Evolutionary conservation across 2,797 vertebrate species (phyloP).

Genomic region (Acanthopagrus latus): DNA sequence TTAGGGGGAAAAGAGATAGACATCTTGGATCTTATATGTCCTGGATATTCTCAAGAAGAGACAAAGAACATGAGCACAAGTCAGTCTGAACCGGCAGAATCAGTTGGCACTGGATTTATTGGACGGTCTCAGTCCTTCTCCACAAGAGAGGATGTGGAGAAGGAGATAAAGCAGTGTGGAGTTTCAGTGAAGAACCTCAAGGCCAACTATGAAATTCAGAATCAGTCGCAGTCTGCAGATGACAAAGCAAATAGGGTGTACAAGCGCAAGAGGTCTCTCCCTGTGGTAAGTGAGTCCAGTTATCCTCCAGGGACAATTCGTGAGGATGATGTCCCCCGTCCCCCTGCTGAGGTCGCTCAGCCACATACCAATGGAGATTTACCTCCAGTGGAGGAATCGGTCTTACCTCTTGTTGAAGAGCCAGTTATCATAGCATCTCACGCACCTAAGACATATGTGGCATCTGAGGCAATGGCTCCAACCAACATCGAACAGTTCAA

Average conservation of each 20-base stretch:
- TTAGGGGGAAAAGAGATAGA: slow-evolving; percentile 88
- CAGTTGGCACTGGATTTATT: slow-evolving; percentile 75
- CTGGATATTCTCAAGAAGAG: slow-evolving; percentile 78
- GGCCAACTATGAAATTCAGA: slow-evolving; percentile 92
- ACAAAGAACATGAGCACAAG: slow-evolving; percentile 55
- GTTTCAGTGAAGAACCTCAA: slow-evolving; percentile 95
- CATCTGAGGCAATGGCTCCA: slow-evolving; percentile 68
- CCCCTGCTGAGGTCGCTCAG: slow-evolving; percentile 53
- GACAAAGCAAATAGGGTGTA: slow-evolving; percentile 79
- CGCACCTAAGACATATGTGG: slow-evolving; percentile 69
- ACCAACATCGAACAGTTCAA: slow-evolving; percentile 77
- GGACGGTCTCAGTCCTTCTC: slow-evolving; percentile 93
- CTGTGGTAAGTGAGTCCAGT: slow-evolving; percentile 77
- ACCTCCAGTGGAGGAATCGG: slow-evolving; percentile 58
- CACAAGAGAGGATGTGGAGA: slow-evolving; percentile 91
- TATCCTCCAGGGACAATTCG: slow-evolving; percentile 82
- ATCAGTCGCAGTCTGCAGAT: slow-evolving; percentile 66
- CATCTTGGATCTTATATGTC: slow-evolving; percentile 87
- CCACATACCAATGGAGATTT: slow-evolving; percentile 61
- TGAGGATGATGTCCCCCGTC: slow-evolving; percentile 83
- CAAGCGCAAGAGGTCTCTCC: slow-evolving; percentile 87
- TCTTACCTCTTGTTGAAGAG: slow-evolving; percentile 77
- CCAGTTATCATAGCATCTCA: slow-evolving; percentile 73
- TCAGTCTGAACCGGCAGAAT: slow-evolving; percentile 52
- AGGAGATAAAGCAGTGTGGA: slow-evolving; percentile 93